Conservation (phyloP, 2,113 vertebrate genomes). For the Mastomys natalensis region DNA sequence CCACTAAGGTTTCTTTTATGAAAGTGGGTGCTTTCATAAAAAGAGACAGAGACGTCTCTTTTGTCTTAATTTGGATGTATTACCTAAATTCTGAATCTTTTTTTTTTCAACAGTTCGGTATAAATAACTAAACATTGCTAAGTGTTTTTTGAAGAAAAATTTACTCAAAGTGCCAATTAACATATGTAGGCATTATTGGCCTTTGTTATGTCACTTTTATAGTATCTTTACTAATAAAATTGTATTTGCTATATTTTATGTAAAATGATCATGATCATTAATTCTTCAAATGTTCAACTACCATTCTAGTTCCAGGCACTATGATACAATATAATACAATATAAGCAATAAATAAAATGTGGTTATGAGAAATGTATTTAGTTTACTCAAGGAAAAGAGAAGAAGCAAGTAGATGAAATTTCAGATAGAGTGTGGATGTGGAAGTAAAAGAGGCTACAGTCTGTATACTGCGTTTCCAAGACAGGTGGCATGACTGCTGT, state of each 20-base stretch:
- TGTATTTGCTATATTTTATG: neutral
- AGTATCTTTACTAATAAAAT: neutral
- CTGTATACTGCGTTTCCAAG: neutral
- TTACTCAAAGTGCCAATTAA: neutral
- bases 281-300: neutral
- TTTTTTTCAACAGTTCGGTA: conserved; percentile 34
- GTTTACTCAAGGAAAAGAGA: neutral
- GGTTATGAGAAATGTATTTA: neutral
- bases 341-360: neutral
- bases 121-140: conserved; percentile 12
- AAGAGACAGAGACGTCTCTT: neutral
- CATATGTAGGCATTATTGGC: neutral
- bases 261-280: neutral
- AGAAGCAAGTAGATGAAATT: neutral
- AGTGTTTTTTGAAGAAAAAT: neutral
- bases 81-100: conserved; percentile 24
- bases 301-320: neutral
- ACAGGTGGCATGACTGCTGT: neutral
- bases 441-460: neutral
- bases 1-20: too few relatives aligned
- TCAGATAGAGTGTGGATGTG: neutral
- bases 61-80: neutral
- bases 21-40: too few relatives aligned
- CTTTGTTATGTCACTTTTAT: neutral
- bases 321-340: neutral